A percentile compares a stretch with the other conserved stretches of the same genome.
Conservation (phyloP, 2,113 vertebrate species). For the Microtus richardsoni region DNA sequence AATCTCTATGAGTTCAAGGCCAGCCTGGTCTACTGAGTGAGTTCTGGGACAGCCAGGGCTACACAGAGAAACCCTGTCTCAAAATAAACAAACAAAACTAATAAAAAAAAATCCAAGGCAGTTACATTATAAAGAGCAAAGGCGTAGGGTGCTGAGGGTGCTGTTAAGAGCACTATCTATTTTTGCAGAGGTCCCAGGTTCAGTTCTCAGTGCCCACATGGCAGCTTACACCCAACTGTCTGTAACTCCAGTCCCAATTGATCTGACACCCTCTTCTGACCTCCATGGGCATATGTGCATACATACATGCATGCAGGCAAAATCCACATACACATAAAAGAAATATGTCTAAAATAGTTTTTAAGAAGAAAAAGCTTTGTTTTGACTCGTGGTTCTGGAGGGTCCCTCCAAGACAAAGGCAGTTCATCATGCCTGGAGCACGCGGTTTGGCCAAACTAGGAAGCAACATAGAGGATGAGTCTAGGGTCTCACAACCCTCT, state of each 20-base stretch:
- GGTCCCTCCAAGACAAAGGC: background rate
- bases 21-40: background rate
- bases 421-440: background rate
- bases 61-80: background rate
- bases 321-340: background rate
- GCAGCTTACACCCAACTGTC: background rate
- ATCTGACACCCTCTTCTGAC: background rate
- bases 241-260: background rate
- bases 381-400: background rate
- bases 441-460: background rate
- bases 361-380: background rate
- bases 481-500: background rate
- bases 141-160: fast-evolving
- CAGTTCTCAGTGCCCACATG: background rate
- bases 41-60: background rate
- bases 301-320: background rate
- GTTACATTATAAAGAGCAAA: background rate
- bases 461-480: background rate
- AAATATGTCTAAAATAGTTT: background rate
- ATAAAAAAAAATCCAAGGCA: background rate
- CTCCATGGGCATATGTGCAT: background rate
- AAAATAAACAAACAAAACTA: background rate
- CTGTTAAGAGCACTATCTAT: background rate
- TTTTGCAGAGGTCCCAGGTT: background rate
- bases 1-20: too few species aligned